phyloP scores from a whole-genome alignment of 2,797 vertebrate species.

The Anomalospiza imberbis region DNA sequence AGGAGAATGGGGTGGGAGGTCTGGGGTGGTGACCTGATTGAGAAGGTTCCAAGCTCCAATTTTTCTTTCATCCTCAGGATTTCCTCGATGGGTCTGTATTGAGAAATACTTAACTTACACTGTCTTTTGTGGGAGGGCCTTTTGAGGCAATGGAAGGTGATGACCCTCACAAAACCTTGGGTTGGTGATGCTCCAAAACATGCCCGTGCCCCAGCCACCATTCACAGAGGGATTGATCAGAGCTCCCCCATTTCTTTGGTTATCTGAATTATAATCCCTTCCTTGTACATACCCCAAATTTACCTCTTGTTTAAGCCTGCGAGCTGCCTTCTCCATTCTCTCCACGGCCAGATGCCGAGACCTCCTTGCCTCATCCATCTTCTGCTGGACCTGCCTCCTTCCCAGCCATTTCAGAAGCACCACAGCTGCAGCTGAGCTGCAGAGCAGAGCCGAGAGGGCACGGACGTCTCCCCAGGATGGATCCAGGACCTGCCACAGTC shows the following conservation, averaged over 20 bases:
- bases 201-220: accelerated
- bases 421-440: neutral
- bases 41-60: neutral
- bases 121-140: neutral
- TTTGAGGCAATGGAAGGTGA: neutral
- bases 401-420: neutral
- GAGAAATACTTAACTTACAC: neutral
- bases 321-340: conserved; percentile 5
- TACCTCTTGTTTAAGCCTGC: conserved; percentile 23
- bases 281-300: neutral
- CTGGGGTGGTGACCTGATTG: neutral
- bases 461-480: neutral
- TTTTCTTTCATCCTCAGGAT: neutral
- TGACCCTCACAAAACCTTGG: neutral
- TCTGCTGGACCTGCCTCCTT: neutral
- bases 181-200: neutral
- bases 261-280: neutral
- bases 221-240: neutral
- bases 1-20: neutral
- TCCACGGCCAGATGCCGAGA: neutral
- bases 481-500: neutral
- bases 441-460: neutral
- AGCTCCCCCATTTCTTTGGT: neutral
- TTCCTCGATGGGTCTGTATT: neutral
- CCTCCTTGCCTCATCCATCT: conserved; percentile 9